These are phyloP conservation scores for Micrastur ruficollis DNA, from an alignment of 2,797 vertebrate genomes.

Conservation along the genomic window DNA sequence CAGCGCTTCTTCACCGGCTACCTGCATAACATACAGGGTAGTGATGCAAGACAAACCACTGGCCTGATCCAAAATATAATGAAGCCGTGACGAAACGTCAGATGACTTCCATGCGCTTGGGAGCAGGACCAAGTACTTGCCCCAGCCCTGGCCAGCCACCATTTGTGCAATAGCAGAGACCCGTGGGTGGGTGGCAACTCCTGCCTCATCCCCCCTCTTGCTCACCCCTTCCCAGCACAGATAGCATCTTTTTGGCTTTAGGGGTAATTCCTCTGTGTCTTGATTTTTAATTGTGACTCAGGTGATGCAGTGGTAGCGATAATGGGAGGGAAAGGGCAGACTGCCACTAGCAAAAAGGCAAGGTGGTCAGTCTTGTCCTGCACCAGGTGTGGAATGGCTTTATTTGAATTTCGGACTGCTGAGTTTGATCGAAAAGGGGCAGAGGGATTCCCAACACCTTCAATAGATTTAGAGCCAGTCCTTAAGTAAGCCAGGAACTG, in stretches of 20 bases:
- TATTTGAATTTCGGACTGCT: background rate
- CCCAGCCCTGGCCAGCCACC: background rate
- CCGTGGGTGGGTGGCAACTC: background rate
- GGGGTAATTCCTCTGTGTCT: slow-evolving; percentile 18
- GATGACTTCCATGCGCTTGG: slow-evolving; percentile 44
- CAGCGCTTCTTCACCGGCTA: background rate
- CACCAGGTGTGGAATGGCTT: background rate
- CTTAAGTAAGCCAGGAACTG: background rate
- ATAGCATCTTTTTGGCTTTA: slow-evolving; percentile 36
- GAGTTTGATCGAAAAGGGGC: background rate
- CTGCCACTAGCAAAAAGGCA: background rate
- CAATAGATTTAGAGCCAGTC: background rate
- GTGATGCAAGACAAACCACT: slow-evolving; percentile 27
- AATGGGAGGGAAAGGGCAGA: background rate
- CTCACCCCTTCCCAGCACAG: background rate
- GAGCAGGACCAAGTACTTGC: background rate
- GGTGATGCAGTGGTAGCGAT: background rate
- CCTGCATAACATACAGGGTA: background rate
- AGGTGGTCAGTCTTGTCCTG: background rate
- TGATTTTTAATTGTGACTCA: background rate
- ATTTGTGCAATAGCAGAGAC: slow-evolving; percentile 8
- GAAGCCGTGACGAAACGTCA: slow-evolving; percentile 28
- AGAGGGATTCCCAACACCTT: background rate
- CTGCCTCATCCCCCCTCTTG: background rate
- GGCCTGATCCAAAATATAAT: background rate